A percentile compares a stretch with the other conserved stretches of the same genome.
Conservation (phyloP, 2,797 vertebrate genomes). For the Darevskia nairensis region DNA sequence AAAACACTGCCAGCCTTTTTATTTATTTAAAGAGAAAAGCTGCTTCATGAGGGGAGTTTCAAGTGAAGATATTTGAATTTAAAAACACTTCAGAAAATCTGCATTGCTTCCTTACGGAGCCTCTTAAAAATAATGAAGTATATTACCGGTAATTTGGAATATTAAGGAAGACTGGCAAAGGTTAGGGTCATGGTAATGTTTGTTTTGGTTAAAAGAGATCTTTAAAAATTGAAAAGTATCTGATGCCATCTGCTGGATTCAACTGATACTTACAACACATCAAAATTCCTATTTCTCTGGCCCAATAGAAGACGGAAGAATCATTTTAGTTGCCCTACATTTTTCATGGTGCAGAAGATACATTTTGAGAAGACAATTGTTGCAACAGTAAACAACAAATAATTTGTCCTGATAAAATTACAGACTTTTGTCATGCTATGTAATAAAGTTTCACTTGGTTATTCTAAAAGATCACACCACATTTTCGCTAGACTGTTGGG, state of each 20-base stretch:
- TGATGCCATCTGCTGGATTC: conserved; percentile 72
- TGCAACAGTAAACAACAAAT: too few relatives aligned
- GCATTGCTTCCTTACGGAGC: not conserved
- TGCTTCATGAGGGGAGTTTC: not conserved
- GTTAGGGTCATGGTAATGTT: not conserved
- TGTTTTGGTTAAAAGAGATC: not conserved
- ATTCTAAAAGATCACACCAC: too few relatives aligned
- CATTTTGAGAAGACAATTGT: too few relatives aligned
- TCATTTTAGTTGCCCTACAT: not conserved
- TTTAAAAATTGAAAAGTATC: conserved; percentile 46
- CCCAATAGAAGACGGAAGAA: not conserved
- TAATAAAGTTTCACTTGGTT: too few relatives aligned
- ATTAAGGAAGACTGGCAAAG: not conserved
- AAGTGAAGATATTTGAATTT: not conserved
- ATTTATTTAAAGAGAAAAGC: not conserved
- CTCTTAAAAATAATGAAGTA: not conserved
- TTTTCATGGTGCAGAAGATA: too few relatives aligned
- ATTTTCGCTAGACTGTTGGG: too few relatives aligned
- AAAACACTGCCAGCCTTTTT: not conserved
- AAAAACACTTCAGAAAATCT: not conserved
- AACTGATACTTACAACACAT: conserved; percentile 37
- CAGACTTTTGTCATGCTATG: too few relatives aligned
- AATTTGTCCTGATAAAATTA: too few relatives aligned
- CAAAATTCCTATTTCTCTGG: not conserved
- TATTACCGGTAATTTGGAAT: conserved; percentile 23